Evolutionary conservation across 2,888 invertebrate genomes (phyloP).

Genomic region (Leptinotarsa rubiginosa): DNA sequence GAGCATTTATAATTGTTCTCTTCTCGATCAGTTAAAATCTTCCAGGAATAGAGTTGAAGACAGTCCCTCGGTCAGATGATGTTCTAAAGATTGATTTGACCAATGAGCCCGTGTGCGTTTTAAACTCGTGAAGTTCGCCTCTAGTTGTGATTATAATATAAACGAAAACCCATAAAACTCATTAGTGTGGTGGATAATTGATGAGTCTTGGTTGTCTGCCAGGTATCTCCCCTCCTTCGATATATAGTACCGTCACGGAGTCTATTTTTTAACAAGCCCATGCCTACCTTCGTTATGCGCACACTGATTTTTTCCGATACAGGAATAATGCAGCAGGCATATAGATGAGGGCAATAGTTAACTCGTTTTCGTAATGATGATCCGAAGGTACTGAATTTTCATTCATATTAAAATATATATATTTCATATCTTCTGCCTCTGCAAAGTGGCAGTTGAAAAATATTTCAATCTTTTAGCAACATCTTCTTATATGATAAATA

Average conservation of each 20-base stretch:
- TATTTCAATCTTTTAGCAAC: no score
- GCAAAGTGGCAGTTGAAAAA: no score
- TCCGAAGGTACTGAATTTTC: background rate
- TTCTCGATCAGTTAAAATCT: background rate
- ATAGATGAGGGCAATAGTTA: background rate
- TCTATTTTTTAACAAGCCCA: slow-evolving; percentile 19
- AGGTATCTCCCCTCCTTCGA: slow-evolving; percentile 33
- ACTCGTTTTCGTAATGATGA: background rate
- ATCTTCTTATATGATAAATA: no score
- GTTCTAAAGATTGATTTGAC: slow-evolving; percentile 10
- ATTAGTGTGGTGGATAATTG: slow-evolving; percentile 59
- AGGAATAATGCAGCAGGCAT: background rate
- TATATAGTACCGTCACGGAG: slow-evolving; percentile 23
- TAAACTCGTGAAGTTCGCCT: slow-evolving; percentile 19
- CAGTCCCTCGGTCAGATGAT: background rate
- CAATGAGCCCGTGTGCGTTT: background rate
- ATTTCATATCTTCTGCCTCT: no score
- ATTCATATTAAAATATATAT: no score
- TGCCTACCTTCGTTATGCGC: slow-evolving; percentile 1
- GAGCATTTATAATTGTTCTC: background rate
- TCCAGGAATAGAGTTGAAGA: background rate
- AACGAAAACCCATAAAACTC: slow-evolving; percentile 61
- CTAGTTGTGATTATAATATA: slow-evolving; percentile 49
- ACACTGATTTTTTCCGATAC: background rate
- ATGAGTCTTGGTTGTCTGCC: slow-evolving; percentile 53